Conservation (phyloP, 64 coral and sea anemone species). For the Anthopleura sola region DNA sequence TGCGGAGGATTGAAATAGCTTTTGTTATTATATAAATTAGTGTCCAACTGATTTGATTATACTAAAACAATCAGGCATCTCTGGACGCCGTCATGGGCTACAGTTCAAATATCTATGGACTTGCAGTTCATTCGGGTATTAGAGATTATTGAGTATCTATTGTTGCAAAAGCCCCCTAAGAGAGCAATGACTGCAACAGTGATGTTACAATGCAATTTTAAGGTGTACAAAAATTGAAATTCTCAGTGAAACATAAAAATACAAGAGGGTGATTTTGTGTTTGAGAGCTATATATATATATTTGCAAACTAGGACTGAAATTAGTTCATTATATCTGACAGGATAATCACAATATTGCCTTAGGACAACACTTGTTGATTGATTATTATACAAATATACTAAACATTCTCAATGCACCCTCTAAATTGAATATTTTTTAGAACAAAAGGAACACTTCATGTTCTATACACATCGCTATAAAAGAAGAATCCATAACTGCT, state of each 20-base stretch:
- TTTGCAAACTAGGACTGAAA: background rate
- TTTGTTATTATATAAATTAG: too few relatives aligned
- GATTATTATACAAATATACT: slow-evolving; percentile 4
- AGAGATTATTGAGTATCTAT: background rate
- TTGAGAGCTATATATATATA: slow-evolving; percentile 10
- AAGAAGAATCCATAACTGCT: slow-evolving; percentile 1
- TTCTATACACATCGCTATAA: slow-evolving; percentile 32
- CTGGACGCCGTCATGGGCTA: too few relatives aligned
- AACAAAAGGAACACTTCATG: slow-evolving; percentile 6
- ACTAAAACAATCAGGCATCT: too few relatives aligned
- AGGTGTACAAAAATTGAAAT: slow-evolving; percentile 12
- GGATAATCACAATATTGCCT: background rate
- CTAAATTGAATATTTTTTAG: slow-evolving; percentile 11
- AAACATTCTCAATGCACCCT: slow-evolving; percentile 10
- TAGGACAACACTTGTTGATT: background rate
- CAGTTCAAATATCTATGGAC: too few relatives aligned
- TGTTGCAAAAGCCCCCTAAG: background rate
- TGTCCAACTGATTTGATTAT: too few relatives aligned
- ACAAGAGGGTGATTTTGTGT: background rate
- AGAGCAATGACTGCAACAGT: background rate
- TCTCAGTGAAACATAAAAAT: background rate
- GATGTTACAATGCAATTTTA: background rate
- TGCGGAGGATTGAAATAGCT: too few relatives aligned
- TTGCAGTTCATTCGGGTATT: too few relatives aligned
- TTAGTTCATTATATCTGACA: background rate